Evolutionary conservation across 2,888 invertebrate genomes (phyloP), one percentile per base, ranked within the genome.

Genomic region (Drosophila algonquin): DNA sequence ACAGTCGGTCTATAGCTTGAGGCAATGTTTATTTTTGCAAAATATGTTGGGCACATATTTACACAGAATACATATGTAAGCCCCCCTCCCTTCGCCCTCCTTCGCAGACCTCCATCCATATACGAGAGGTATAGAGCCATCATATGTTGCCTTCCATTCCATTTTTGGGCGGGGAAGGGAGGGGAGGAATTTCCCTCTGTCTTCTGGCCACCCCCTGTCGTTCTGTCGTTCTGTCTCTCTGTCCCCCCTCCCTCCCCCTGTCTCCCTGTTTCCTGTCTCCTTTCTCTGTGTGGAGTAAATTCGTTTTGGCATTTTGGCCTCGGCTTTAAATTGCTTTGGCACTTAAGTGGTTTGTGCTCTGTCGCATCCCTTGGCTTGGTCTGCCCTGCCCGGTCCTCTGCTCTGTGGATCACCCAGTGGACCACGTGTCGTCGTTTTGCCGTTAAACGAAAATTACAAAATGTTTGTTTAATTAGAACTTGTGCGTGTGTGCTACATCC

Each of bases 391-490:
- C n/a, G 16, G 50, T 71, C 58, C 54, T 44, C 7, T 44, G 16
- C 54, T 24, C 12, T 44, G 27, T 18, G 35, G 21, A 14, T 27
- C n/a, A 30, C 30, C 10, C 50, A 21, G 32, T 44, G 53, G 68
- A 76, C 88, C 83, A 87, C 87, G 87, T 89, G 89, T 84, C 89
- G 73, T 77, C 89, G 87, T 77, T 88, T 87, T 89, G 71, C 81
- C 58, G 80, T 78, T 88, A 84, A 85, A 82, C 86, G 81, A 79
- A 80, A 85, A 86, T 87, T 87, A 82, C 81, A 77, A 82, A 87
- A 88, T 88, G 89, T 88, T 88, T 88, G 88, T 88, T 89, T 87
- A 89, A 88, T 88, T 89, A 88, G 89, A 88, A 75, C 76, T 82
- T 87, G 89, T 88, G 85, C 77, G 81, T 79, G 73, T 57, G 70